Evolutionary conservation across 2,113 vertebrate species (phyloP), one percentile per base, ranked within the genome.

Genomic region (Strigops habroptila): DNA sequence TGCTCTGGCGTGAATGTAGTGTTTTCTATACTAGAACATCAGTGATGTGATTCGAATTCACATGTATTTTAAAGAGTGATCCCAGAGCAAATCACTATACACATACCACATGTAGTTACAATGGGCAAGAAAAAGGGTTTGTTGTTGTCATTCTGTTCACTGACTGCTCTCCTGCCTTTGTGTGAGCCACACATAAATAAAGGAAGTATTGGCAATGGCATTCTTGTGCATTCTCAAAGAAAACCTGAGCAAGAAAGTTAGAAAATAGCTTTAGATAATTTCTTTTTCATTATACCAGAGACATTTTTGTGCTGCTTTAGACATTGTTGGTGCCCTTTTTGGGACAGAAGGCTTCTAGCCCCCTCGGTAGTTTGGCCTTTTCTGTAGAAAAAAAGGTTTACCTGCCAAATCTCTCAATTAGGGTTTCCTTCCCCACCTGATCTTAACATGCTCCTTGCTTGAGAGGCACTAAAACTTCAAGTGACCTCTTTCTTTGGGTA

Each of bases 11-110:
- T 9, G 14, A 70, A 71, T 28, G 46, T 77, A 57, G 80, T 91
- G 35, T 92, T 94, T 96, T 88, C 87, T 88, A 31, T 89, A 43
- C 82, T 92, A 86, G 74, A 93, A 84, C 76, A 75, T 16, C 77
- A 77, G 57, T 69, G 75, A 82, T 10, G 33, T 68, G 94, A 65
- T 70, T 67, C 69, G 81, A 88, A 93, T 86, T 86, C 59, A 51
- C 51, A 14, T 77, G 77, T 87, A 51, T 84, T 74, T 97, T 96
- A 85, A 76, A 68, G 87, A 86, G 30, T 78, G 52, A 91, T 75
- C 67, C 22, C 68, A 73, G 31, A 88, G 41, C 27, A 88, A 70
- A 51, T 74, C 67, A 43, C 55, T 59, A 51, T 39, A 43, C 48
- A 4, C 37, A 8, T 62, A 43, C 33, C 16, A 17, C 44, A 14